Evolutionary conservation across 2,888 invertebrate genomes (phyloP).

Genomic region (Brachypterus glaber): DNA sequence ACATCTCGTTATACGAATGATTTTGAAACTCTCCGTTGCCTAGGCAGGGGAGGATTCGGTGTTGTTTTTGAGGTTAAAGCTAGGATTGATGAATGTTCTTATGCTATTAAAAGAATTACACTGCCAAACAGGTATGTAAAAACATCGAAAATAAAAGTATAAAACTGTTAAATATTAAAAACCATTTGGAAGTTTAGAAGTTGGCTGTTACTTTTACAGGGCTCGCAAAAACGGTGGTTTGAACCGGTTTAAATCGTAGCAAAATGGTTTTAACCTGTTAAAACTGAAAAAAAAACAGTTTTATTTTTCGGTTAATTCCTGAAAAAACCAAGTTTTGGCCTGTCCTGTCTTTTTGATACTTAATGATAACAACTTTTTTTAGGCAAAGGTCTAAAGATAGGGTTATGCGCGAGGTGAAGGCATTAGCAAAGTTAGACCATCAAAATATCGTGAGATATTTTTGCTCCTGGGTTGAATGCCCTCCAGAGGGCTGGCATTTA

Average conservation of each 20-base stretch:
- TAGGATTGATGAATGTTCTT: slow-evolving; percentile 86
- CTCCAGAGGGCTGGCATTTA: slow-evolving; percentile 83
- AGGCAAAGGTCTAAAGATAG: slow-evolving; percentile 74
- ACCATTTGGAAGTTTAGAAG: too few species aligned
- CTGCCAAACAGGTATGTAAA: slow-evolving; percentile 63
- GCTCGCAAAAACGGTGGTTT: too few species aligned
- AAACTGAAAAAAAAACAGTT: too few species aligned
- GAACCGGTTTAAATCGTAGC: too few species aligned
- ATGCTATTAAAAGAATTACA: slow-evolving; percentile 91
- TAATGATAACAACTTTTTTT: slow-evolving; percentile 15
- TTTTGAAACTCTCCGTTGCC: slow-evolving; percentile 70
- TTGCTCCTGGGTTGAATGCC: slow-evolving; percentile 91
- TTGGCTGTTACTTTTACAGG: too few species aligned
- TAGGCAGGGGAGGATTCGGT: slow-evolving; percentile 91
- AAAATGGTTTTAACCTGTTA: too few species aligned
- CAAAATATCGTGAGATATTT: slow-evolving; percentile 92
- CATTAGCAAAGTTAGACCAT: slow-evolving; percentile 90
- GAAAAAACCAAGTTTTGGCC: too few species aligned
- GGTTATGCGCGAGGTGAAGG: slow-evolving; percentile 90
- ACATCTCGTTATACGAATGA: slow-evolving; percentile 69
- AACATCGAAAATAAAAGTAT: slow-evolving; percentile 1
- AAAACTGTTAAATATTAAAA: background rate
- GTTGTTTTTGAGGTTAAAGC: slow-evolving; percentile 92
- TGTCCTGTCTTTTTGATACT: background rate
- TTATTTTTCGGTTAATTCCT: too few species aligned